Evolutionary conservation across 2,113 vertebrate species (phyloP).

Genomic region (Tringa solitaria): DNA sequence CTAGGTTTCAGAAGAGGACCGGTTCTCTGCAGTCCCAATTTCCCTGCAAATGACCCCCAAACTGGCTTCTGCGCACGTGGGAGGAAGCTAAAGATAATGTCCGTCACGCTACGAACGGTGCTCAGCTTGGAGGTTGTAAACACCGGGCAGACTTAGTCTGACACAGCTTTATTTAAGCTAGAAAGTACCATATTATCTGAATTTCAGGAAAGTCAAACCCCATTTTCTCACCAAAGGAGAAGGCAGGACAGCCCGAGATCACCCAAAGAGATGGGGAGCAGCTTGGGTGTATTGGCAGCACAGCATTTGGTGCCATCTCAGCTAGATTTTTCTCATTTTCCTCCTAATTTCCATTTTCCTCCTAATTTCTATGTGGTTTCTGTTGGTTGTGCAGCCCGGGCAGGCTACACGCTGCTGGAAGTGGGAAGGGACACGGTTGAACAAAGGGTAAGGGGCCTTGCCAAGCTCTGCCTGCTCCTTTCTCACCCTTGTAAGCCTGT

Average conservation of each 20-base stretch:
- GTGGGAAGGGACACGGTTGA: background rate
- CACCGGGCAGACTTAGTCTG: background rate
- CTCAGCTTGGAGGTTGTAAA: background rate
- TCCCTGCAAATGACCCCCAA: background rate
- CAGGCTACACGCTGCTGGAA: background rate
- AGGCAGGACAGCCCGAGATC: background rate
- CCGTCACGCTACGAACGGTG: background rate
- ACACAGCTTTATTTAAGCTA: background rate
- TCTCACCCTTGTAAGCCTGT: background rate
- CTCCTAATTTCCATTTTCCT: background rate
- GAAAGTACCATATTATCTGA: background rate
- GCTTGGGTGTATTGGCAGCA: background rate
- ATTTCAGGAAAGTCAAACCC: background rate
- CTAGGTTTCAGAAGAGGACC: background rate
- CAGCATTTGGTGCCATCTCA: background rate
- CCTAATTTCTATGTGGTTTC: background rate
- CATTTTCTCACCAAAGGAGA: background rate
- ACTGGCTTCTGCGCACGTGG: background rate
- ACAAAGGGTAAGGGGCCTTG: fast-evolving
- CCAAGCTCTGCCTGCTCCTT: background rate
- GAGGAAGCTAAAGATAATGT: background rate
- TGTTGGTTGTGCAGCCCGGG: background rate
- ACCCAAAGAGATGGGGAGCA: background rate
- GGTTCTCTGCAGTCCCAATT: background rate
- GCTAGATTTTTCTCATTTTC: background rate